Evolutionary conservation across 37 sponge, comb jelly and placozoan species (phyloP), one percentile per base, ranked within the genome.

Genomic region (Beroe forskalii): DNA sequence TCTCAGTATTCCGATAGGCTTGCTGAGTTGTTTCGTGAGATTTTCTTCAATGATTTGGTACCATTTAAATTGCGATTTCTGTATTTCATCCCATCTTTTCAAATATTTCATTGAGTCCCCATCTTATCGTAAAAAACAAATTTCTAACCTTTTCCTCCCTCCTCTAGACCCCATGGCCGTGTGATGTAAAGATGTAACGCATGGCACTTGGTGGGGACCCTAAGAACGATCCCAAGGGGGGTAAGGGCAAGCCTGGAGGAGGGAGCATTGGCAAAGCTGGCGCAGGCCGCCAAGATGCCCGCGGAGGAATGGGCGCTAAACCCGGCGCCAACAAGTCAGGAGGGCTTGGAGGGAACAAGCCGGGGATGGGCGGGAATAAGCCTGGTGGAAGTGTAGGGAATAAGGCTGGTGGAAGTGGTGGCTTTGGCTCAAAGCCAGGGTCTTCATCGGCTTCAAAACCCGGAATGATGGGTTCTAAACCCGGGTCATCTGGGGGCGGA

Each of bases 271-370:
- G 55, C 55, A 48, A 48, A 12, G 55, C 55, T 6, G 55, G 55
- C 12, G 55, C 12, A 12, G 55, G 55, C 55, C 55, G 55, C 12
- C 6, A 48, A 17, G 55, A 48, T 12, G 55, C 55, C 55, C 55
- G 55, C 27, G 72, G 72, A 36, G 72, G 72, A 69, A 32, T 69
- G 36, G 72, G 72, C 36, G 28, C 72, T 3, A 69, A 69, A 17
- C 72, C 72, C 35, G 72, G 72, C 55, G 6, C 55, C 12, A 6
- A 48, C 12, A 48, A 48, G 12, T 6, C 55, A 36, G 72, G 72
- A 35, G 72, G 72, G 4, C 14, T 69, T 0, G 72, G 72, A 2
- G 38, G 20, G 72, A 32, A 48, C 12, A 48, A 48, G 55, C 55
- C 55, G 12, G 72, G 72, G 3, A 28, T 69, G 35, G 72, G 72